Base-by-base conservation (phyloP, 2,888 invertebrate species). In the Drosophila formosana region DNA sequence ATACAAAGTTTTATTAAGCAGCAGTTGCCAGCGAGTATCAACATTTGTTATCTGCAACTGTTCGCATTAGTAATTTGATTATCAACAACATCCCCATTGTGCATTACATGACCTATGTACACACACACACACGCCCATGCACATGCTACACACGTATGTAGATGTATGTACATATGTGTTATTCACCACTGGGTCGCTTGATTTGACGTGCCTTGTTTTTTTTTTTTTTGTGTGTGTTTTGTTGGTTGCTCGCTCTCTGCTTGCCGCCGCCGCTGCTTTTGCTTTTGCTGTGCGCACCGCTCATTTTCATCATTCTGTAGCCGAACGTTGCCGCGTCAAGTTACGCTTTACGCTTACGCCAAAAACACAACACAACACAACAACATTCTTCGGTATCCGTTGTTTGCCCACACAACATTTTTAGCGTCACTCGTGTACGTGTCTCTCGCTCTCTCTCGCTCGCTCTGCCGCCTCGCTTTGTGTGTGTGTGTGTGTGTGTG, bases 221-320 rank as follows among this genome's bases (percentile, higher is more conserved):
- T 57, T 50, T 46, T 57, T 46, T 51, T 61, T 56, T 53, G 47
- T 75, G 55, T 60, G 18, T 18, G 18, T 18, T 18, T 18, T 18
- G 18, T 18, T 18, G 18, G 18, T 18, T 18, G 18, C 2, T 18
- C 18, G 18, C 18, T 18, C 18, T 18, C 18, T 18, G 18, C 18
- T 18, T 18, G 18, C 18, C 18, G 18, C 18, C 18, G 18, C 18
- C 77, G 64, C 78, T 79, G 69, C 43, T 57, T 79, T 66, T 76
- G 64, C 63, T 73, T 69, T 77, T 66, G 78, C 71, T 67, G 80
- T 69, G 62, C 70, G 68, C 77, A 66, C 65, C 73, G 80, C 56
- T 78, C 78, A 47, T 78, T 74, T 78, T 74, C 75, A 68, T 78
- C 79, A 79, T 79, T 79, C 79, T 79, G 82, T 82, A 75, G 82